Evolutionary conservation across 2,888 invertebrate species (phyloP).

Genomic region (Habrosyne pyritoides): DNA sequence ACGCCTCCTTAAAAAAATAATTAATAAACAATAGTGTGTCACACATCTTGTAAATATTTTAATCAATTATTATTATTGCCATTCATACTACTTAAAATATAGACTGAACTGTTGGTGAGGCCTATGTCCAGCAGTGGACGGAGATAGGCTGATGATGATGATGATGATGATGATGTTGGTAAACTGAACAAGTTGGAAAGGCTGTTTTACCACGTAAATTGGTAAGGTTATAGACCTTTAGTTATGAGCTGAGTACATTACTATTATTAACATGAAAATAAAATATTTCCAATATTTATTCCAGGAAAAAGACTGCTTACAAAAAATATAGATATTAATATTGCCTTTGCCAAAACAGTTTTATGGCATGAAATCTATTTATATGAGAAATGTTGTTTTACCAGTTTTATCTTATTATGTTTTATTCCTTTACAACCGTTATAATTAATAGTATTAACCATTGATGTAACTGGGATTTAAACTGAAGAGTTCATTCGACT

Average conservation of each 20-base stretch:
- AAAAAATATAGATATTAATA: background rate
- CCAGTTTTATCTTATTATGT: background rate
- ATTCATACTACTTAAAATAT: background rate
- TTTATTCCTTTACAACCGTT: constrained; percentile 21
- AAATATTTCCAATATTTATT: too few relatives aligned
- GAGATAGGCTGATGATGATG: too few relatives aligned
- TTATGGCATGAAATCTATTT: background rate
- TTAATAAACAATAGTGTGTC: background rate
- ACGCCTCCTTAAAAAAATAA: background rate
- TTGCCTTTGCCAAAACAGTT: background rate
- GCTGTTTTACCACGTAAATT: too few relatives aligned
- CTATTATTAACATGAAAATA: too few relatives aligned
- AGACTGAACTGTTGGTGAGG: background rate
- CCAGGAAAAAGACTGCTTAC: too few relatives aligned
- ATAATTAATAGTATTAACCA: constrained; percentile 1
- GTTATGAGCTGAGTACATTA: too few relatives aligned
- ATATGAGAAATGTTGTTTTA: background rate
- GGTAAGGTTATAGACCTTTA: too few relatives aligned
- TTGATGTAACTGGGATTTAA: background rate
- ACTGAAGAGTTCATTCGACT: too few relatives aligned
- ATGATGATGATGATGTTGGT: too few relatives aligned
- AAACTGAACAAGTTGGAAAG: background rate
- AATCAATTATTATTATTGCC: background rate
- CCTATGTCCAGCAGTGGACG: too few relatives aligned
- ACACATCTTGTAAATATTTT: background rate